phyloP scores from a whole-genome alignment of 2,797 vertebrate species.

The Trachurus trachurus region DNA sequence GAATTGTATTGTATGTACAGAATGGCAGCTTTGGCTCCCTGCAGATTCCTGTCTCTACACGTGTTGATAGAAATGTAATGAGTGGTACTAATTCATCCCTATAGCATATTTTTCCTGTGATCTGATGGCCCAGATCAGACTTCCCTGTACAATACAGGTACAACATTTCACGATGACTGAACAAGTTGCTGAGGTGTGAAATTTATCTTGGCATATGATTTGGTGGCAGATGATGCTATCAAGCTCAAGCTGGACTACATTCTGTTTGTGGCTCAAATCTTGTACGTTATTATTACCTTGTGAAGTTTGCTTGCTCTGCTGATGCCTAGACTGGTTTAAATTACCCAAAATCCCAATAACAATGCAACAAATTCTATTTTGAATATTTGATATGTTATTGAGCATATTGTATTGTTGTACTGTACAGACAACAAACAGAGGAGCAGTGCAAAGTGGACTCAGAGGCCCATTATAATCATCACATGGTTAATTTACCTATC shows the following conservation, averaged over 20 bases:
- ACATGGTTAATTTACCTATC: neutral
- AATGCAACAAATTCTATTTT: neutral
- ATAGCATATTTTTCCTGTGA: neutral
- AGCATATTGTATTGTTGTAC: neutral
- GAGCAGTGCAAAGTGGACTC: neutral
- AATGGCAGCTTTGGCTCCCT: too few species aligned
- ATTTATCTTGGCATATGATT: conserved; percentile 10
- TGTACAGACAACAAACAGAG: neutral
- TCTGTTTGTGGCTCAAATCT: neutral
- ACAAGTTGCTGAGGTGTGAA: conserved; percentile 19
- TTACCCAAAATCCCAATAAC: neutral
- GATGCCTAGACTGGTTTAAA: neutral
- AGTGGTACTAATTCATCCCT: neutral
- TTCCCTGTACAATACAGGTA: neutral
- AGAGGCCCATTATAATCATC: neutral
- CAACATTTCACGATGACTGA: conserved; percentile 1
- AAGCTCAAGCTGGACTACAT: neutral
- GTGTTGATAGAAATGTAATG: neutral
- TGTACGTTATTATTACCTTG: neutral
- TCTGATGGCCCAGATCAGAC: neutral
- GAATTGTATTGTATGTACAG: too few species aligned
- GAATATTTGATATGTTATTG: neutral
- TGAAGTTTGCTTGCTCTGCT: too few species aligned
- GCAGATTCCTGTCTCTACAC: neutral
- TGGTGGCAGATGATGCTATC: neutral